Conservation (phyloP, 2,113 vertebrate species). For the Pandion haliaetus region DNA sequence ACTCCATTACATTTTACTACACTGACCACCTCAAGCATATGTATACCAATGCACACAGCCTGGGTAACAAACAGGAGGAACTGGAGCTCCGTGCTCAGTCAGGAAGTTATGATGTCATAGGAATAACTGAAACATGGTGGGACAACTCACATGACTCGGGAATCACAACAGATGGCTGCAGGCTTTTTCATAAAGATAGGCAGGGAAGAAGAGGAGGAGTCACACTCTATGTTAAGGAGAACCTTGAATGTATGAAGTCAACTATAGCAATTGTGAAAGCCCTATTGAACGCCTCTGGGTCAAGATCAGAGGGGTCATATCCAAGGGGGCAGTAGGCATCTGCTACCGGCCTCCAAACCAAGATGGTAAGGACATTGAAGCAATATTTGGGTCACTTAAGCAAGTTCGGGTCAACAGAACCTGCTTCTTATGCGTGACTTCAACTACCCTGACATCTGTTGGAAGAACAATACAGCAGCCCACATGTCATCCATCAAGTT, state of each 20-base stretch:
- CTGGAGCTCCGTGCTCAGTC: neutral
- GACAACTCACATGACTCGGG: neutral
- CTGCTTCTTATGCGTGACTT: neutral
- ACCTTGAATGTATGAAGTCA: neutral
- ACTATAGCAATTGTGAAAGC: neutral
- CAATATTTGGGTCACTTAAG: neutral
- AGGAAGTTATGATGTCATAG: neutral
- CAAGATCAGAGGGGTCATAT: neutral
- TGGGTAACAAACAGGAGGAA: neutral
- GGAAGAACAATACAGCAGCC: neutral
- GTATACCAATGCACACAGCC: too few relatives aligned
- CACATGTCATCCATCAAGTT: too few relatives aligned
- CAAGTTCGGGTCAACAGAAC: neutral
- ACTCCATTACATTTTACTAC: neutral
- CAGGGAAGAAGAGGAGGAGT: neutral
- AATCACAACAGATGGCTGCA: too few relatives aligned
- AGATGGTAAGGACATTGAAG: neutral
- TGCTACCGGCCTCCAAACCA: neutral
- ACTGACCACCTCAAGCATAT: neutral
- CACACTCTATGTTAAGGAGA: neutral
- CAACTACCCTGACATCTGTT: neutral
- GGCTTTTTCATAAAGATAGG: neutral
- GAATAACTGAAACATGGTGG: neutral
- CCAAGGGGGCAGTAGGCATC: neutral
- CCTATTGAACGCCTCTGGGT: neutral